Evolutionary conservation across 2,888 invertebrate species (phyloP), one percentile per base, ranked within the genome.

Genomic region (Lasioglossum zephyrum): DNA sequence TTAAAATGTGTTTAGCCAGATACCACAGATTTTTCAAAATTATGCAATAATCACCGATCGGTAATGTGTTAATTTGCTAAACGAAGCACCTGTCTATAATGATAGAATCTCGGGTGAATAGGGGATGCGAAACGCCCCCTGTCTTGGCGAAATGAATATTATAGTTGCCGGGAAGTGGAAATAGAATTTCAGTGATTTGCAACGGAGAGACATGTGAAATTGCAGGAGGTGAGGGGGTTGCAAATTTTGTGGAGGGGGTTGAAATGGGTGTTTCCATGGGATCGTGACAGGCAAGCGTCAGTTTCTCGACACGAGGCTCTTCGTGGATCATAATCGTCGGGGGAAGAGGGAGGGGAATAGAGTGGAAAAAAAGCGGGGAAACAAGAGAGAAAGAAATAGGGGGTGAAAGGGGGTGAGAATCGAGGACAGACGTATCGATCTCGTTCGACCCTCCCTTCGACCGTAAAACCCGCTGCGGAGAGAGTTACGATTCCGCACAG

Each of bases 381-480:
- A 74, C 77, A 69, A 77, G 80, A 79, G 82, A 80, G 77, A n/a
- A 39, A 41, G 22, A 69, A 39, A 41, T 53, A 47, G 39, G 70
- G 73, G 39, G 70, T 60, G 72, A 22, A 16, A n/a, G 49, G 39
- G 57, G 16, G 72, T 39, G 53, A 44, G 77, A 77, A 75, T 69
- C 74, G 69, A 75, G 76, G 77, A 77, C 74, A 78, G 66, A 85
- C 81, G 84, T 85, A 89, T 89, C 89, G 90, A 88, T 90, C 88
- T 82, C 82, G 77, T 88, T 88, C 89, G 82, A 84, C 79, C 81
- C 77, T 86, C 81, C 86, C 79, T 84, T 82, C 77, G 80, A 83
- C 76, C 83, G 82, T 86, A 82, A 89, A 89, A 86, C 77, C 82
- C 75, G 69, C 53, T 66, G 72, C 81, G 75, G 47, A 41, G 77